Conservation (phyloP, 2,797 vertebrate genomes). For the Fistularia tabacaria region DNA sequence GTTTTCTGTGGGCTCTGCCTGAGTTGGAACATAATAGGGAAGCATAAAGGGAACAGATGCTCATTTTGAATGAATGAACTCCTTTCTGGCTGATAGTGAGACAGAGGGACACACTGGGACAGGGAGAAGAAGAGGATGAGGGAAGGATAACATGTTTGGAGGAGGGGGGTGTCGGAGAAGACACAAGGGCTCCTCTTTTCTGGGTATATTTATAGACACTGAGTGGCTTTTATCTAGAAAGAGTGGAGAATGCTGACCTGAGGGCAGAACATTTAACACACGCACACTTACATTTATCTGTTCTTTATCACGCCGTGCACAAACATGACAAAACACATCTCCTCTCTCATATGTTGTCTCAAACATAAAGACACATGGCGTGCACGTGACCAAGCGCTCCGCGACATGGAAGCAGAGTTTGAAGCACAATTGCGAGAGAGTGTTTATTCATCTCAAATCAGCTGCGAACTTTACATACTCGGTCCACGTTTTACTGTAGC, state of each 20-base stretch:
- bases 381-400: conserved; percentile 8
- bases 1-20: too few relatives aligned
- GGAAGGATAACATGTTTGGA: too few relatives aligned
- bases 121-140: conserved; percentile 14
- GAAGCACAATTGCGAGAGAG: conserved; percentile 9
- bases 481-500: too few relatives aligned
- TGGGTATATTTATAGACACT: conserved; percentile 68
- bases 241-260: conserved; percentile 46
- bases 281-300: conserved; percentile 3
- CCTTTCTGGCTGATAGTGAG: conserved; percentile 3
- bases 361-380: conserved; percentile 22
- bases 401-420: conserved; percentile 8
- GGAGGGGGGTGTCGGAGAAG: conserved; percentile 13
- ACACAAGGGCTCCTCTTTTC: conserved; percentile 20
- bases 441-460: neutral
- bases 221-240: conserved; percentile 67
- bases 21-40: neutral
- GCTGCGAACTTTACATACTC: neutral
- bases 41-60: conserved; percentile 4
- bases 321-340: neutral
- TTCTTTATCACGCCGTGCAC: neutral
- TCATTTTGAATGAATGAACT: conserved; percentile 32
- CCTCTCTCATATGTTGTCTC: neutral
- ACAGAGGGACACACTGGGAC: conserved; percentile 1
- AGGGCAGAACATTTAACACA: conserved; percentile 52